A percentile compares a stretch with the other conserved stretches of the same genome.
These are phyloP conservation scores for Chalcosyrphus nemorum DNA, from an alignment of 2,888 invertebrate species.

Conservation along the genomic window DNA sequence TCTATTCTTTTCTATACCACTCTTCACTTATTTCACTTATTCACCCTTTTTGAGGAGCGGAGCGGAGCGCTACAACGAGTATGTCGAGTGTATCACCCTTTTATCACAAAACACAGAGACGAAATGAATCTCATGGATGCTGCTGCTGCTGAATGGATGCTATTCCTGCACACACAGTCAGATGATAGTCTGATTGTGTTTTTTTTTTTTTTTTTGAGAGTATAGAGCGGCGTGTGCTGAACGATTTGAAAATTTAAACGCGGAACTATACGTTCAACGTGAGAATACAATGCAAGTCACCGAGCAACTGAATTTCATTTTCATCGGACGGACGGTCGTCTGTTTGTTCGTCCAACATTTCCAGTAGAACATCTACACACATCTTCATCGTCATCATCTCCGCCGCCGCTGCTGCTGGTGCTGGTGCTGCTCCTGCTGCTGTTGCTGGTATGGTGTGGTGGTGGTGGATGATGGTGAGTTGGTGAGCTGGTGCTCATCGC, in stretches of 20 bases:
- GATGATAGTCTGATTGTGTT: constrained; percentile 56
- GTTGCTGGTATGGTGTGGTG: constrained; percentile 58
- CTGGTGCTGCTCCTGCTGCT: too few species aligned
- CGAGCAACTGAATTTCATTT: constrained; percentile 77
- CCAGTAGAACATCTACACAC: constrained; percentile 75
- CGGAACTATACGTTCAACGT: constrained; percentile 53
- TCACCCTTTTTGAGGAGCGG: constrained; percentile 43
- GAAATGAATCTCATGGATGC: constrained; percentile 58
- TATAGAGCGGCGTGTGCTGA: constrained; percentile 56
- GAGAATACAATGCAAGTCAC: constrained; percentile 77
- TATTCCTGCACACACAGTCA: constrained; percentile 44
- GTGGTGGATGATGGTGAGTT: constrained; percentile 55
- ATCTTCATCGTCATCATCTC: constrained; percentile 74
- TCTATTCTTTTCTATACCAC: constrained; percentile 62
- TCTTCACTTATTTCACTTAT: constrained; percentile 42
- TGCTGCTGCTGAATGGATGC: constrained; percentile 2
- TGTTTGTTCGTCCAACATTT: constrained; percentile 61
- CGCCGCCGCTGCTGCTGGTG: constrained; percentile 46
- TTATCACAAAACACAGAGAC: constrained; percentile 55
- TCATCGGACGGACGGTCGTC: too few species aligned
- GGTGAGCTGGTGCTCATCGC: constrained; percentile 58
- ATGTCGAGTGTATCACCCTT: constrained; percentile 65
- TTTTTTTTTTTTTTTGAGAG: too few species aligned
- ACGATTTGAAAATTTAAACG: constrained; percentile 19
- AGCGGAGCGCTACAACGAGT: constrained; percentile 25